phyloP scores from a whole-genome alignment of 2,113 vertebrate genomes.

The Hippopotamus amphibius region DNA sequence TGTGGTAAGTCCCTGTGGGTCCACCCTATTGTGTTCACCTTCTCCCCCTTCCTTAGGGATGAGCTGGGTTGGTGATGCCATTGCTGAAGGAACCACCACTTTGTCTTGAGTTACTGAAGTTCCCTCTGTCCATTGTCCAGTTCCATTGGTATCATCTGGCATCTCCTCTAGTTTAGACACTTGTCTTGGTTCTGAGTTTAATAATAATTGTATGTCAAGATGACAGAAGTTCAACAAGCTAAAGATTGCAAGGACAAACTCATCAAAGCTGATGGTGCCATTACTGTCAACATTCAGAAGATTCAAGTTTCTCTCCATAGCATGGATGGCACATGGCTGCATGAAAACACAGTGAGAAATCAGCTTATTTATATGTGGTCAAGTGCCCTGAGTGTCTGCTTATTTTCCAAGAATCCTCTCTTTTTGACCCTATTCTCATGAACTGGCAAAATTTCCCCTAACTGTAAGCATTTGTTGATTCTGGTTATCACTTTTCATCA shows the following conservation, averaged over 20 bases:
- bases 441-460: background rate
- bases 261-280: constrained; percentile 63
- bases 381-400: background rate
- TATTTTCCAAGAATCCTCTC: background rate
- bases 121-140: background rate
- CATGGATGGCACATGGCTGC: constrained; percentile 59
- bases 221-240: constrained; percentile 55
- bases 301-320: constrained; percentile 64
- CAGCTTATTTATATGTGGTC: background rate
- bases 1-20: background rate
- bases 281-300: constrained; percentile 48
- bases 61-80: background rate
- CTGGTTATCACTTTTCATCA: background rate
- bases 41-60: background rate
- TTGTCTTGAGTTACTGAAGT: background rate
- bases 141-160: background rate
- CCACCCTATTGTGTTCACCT: background rate
- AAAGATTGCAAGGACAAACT: constrained; percentile 73
- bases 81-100: background rate
- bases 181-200: constrained; percentile 43
- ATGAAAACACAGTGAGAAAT: constrained; percentile 51
- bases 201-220: constrained; percentile 29
- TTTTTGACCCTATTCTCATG: background rate
- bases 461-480: background rate
- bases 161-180: constrained; percentile 33